Evolutionary conservation across 2,888 invertebrate genomes (phyloP), one percentile per base, ranked within the genome.

Genomic region (Aphidoletes aphidimyza): DNA sequence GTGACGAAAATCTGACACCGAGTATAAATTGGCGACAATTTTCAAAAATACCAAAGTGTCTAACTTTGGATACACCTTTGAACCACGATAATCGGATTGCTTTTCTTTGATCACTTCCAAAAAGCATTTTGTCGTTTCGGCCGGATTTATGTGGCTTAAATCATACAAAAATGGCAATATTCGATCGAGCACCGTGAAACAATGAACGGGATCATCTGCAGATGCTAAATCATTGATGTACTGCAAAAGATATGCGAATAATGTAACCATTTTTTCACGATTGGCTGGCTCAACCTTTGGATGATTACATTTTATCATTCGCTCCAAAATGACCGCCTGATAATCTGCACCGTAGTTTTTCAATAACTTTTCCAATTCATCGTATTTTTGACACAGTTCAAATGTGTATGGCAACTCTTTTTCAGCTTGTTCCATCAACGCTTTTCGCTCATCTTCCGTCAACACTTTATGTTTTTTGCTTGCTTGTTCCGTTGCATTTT

Each of bases 1-100:
- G 91, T 98, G 98, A 59, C 94, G 92, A 88, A 95, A 96, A 90
- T 98, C 98, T 0, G 98, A 97, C 0, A 97, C 94, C 0, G 98
- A 95, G 90, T 95, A 98, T 84, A 98, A 88, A 78, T 95, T 89
- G 9, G 95, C 93, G n/a, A 89, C 88, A 3, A 96, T 92, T 86
- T 97, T 97, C 85, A 98, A 93, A 88, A 96, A 94, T 86, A 97
- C 90, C 54, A 98, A 89, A 87, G 93, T 94, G 87, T 95, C 93
- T 83, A 95, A 88, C 84, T 91, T 91, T 0, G 95, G 95, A 87
- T 93, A 93, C 85, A 87, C 89, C 87, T 92, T 94, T 0, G 90
- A 89, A 83, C 91, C 92, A 84, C 92, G 92, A 87, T 92, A 96
- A 22, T 92, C 91, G 0, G 91, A 90, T 86, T 95, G 93, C 89